Base-by-base conservation (phyloP, 1,140 invertebrate genomes). In the Amphibalanus amphitrite region DNA sequence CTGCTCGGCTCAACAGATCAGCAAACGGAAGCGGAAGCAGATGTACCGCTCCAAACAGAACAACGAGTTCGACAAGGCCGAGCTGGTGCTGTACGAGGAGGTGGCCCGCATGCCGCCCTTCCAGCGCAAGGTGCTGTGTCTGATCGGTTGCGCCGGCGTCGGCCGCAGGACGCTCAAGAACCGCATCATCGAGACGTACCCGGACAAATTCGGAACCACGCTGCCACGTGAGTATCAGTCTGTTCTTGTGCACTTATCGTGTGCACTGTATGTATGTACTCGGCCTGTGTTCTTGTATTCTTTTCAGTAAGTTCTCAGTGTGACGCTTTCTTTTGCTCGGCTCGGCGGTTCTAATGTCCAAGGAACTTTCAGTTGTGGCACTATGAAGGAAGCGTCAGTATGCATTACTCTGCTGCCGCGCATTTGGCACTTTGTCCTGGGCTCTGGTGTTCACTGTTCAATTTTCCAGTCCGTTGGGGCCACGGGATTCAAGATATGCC, bases 31-130 rank as follows among this genome's bases (percentile, higher is more conserved):
- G 81, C 91, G 92, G 76, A 93, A 93, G 79, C 90, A 91, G 73
- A 92, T 95, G 81, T 98, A 97, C 79, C 89, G 92, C 76, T 90
- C 93, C 0, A 92, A 93, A 76, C 85, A 86, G 13, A 92, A 90
- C 76, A 86, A 86, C 47, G 93, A 97, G 78, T 95, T 95, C 79
- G 95, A 98, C 79, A 89, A 90, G 77, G 93, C 93, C 17, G 95
- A 98, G 78, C 79, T 98, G 29, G 80, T 90, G 30, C 81, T 98
- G 38, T 99, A 99, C 79, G 95, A 99, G 81, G 95, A 98, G 81
- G 96, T 99, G 1, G 91, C 93, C 0, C 86, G 90, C 76, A 95
- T 98, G 87, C 93, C 94, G 69, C 96, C 97, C 0, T 98, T 98
- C 80, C 87, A 91, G 77, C 85, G 96, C 74, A 93, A 96, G 81